phyloP scores from a whole-genome alignment of 2,113 vertebrate genomes.

The Copsychus sechellarum region DNA sequence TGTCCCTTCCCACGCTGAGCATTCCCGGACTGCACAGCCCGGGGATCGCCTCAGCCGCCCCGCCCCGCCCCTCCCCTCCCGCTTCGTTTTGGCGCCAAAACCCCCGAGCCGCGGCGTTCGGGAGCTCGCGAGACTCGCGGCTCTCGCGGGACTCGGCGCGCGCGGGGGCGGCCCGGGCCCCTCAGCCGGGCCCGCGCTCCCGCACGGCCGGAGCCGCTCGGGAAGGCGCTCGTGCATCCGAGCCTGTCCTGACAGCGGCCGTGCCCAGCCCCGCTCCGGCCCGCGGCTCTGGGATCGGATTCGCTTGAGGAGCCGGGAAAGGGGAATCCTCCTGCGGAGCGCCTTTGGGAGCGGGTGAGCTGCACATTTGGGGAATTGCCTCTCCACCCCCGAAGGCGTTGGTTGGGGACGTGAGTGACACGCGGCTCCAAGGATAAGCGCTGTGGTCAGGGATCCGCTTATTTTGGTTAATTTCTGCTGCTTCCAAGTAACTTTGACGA shows the following conservation, averaged over 20 bases:
- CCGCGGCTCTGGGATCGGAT: too few relatives aligned
- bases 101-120: fast-evolving
- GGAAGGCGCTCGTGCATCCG: fast-evolving
- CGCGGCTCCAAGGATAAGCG: neutral
- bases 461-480: neutral
- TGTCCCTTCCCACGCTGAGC: too few relatives aligned
- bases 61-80: neutral
- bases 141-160: neutral
- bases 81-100: neutral
- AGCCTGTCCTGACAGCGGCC: fast-evolving
- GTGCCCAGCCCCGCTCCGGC: too few relatives aligned
- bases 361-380: neutral
- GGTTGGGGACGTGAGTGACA: fast-evolving
- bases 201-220: neutral
- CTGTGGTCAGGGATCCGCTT: neutral
- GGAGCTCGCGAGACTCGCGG: neutral
- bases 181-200: neutral
- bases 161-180: neutral
- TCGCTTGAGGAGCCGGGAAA: neutral
- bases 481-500: neutral
- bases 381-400: fast-evolving
- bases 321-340: neutral
- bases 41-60: neutral
- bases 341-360: neutral
- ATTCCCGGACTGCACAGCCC: fast-evolving